phyloP scores from a whole-genome alignment of 1,140 invertebrate genomes.

The Sitodiplosis mosellana region DNA sequence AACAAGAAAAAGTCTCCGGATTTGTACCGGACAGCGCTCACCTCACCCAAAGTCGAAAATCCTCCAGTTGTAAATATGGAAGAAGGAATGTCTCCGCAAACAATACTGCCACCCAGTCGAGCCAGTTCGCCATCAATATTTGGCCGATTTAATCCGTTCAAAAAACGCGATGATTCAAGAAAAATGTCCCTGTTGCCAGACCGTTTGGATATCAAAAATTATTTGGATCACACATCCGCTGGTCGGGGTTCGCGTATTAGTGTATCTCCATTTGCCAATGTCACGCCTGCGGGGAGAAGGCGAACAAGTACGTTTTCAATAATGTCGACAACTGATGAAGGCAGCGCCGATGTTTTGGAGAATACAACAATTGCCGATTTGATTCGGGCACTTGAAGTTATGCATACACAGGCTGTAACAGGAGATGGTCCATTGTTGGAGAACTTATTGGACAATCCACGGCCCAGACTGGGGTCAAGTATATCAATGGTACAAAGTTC shows the following conservation, averaged over 20 bases:
- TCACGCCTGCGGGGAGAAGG: conserved; percentile 29
- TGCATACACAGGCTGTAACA: conserved; percentile 26
- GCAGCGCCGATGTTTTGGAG: conserved; percentile 43
- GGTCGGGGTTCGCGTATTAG: neutral
- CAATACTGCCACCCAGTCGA: neutral
- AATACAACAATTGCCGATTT: conserved; percentile 59
- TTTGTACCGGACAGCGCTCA: conserved; percentile 3
- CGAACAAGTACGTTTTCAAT: conserved; percentile 34
- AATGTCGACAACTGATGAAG: conserved; percentile 30
- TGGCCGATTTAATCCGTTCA: conserved; percentile 9
- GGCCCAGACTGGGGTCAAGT: conserved; percentile 2
- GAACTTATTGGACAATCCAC: neutral
- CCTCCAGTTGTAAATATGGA: neutral
- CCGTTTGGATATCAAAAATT: neutral
- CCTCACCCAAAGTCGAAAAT: neutral
- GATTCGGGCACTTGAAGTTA: conserved; percentile 42
- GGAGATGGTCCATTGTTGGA: neutral
- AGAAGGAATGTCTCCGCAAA: neutral
- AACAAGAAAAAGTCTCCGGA: conserved; percentile 4
- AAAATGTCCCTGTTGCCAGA: neutral
- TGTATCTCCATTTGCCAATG: neutral
- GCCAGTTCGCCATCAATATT: conserved; percentile 4
- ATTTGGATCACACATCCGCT: neutral
- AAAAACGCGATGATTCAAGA: conserved; percentile 3
- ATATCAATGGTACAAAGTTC: neutral